These are phyloP conservation scores for roundworm (Caenorhabditis elegans) DNA, from an alignment of 1,140 invertebrate genomes.

Conservation along the genomic window DNA sequence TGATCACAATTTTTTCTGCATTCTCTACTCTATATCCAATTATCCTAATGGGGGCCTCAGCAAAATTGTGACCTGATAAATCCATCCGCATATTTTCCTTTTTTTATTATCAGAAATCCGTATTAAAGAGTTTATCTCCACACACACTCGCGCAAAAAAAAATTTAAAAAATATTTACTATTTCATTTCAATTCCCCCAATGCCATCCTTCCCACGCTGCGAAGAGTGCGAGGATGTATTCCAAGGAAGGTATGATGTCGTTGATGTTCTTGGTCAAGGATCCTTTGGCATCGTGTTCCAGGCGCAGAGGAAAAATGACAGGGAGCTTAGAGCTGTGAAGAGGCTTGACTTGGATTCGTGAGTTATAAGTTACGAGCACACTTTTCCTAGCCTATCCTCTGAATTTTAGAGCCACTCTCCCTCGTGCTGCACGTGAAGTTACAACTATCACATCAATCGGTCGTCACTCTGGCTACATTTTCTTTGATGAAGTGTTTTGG, in stretches of 20 bases:
- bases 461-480: background rate
- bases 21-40: too few species aligned
- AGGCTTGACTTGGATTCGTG: background rate
- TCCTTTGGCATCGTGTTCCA: background rate
- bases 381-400: background rate
- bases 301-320: background rate
- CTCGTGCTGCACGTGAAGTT: background rate
- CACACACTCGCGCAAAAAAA: too few species aligned
- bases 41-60: too few species aligned
- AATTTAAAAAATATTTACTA: too few species aligned
- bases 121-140: too few species aligned
- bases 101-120: too few species aligned
- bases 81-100: too few species aligned
- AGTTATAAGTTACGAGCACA: too few species aligned
- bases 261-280: background rate
- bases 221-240: background rate
- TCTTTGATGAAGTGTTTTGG: background rate
- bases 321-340: background rate
- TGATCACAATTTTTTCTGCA: too few species aligned
- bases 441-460: background rate
- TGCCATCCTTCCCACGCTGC: too few species aligned
- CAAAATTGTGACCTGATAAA: too few species aligned
- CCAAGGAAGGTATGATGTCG: background rate
- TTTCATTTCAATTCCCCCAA: too few species aligned
- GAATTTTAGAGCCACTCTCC: background rate